A percentile compares a stretch with the other conserved stretches of the same genome.
phyloP scores from a whole-genome alignment of 2,888 invertebrate genomes.

The Ophion ventricosus region DNA sequence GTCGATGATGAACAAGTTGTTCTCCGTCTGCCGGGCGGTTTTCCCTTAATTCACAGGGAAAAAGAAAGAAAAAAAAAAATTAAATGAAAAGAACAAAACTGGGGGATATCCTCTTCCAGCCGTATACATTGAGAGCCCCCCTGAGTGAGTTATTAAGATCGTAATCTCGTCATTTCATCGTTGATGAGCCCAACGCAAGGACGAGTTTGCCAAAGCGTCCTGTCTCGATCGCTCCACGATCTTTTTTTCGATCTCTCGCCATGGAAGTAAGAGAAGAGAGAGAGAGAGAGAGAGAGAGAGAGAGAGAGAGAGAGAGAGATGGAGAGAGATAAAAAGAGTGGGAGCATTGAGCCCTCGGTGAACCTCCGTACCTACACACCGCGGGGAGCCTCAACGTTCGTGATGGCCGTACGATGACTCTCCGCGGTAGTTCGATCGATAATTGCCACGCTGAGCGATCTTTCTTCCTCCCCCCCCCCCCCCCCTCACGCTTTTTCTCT shows the following conservation, averaged over 20 bases:
- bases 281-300: not conserved
- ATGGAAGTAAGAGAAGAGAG: slow-evolving; percentile 9
- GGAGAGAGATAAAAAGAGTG: slow-evolving; percentile 14
- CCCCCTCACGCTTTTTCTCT: too few species aligned
- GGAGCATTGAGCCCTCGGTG: slow-evolving; percentile 39
- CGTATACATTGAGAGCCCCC: slow-evolving; percentile 46
- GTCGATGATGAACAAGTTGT: slow-evolving; percentile 14
- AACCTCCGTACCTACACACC: slow-evolving; percentile 30
- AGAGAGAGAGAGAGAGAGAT: not conserved
- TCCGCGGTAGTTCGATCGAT: slow-evolving; percentile 59
- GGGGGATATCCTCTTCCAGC: slow-evolving; percentile 44
- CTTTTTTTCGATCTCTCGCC: slow-evolving; percentile 35
- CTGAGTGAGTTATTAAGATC: slow-evolving; percentile 78
- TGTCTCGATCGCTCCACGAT: slow-evolving; percentile 39
- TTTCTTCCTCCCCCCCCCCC: slow-evolving; percentile 27
- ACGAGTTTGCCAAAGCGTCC: slow-evolving; percentile 50
- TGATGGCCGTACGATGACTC: slow-evolving; percentile 63
- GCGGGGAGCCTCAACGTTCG: slow-evolving; percentile 47
- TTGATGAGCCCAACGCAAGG: slow-evolving; percentile 69
- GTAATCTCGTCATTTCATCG: slow-evolving; percentile 71
- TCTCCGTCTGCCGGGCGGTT: slow-evolving; percentile 42
- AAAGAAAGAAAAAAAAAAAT: too few species aligned
- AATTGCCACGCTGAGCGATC: slow-evolving; percentile 58
- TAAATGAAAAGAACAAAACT: not conserved
- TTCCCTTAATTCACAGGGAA: not conserved